Conservation (phyloP, 2,888 invertebrate species). For the Athalia cordata region DNA sequence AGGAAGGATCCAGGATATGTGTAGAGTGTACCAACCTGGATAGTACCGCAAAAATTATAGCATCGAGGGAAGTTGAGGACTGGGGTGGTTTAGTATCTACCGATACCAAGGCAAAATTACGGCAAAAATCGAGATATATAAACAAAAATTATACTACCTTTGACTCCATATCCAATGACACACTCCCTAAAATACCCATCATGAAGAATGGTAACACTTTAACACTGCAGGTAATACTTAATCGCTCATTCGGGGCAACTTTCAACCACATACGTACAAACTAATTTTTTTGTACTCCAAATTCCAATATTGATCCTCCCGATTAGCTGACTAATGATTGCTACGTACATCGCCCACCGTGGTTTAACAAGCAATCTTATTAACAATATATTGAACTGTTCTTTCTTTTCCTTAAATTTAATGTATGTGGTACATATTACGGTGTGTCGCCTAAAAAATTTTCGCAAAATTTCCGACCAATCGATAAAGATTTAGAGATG, state of each 20-base stretch:
- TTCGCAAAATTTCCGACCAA: too few relatives aligned
- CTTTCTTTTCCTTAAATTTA: constrained; percentile 3
- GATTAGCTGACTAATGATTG: constrained; percentile 1
- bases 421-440: not conserved
- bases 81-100: constrained; percentile 18
- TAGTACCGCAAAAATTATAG: constrained; percentile 28
- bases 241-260: not conserved
- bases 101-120: not conserved
- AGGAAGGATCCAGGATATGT: constrained; percentile 47
- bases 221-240: constrained; percentile 24
- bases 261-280: not conserved
- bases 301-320: not conserved
- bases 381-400: not conserved
- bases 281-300: not conserved
- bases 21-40: constrained; percentile 26
- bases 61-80: constrained; percentile 40
- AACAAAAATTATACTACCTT: not conserved
- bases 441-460: too few relatives aligned
- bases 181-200: constrained; percentile 10
- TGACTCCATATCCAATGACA: constrained; percentile 12
- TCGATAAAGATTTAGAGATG: too few relatives aligned
- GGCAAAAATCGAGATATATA: constrained; percentile 8
- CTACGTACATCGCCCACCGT: not conserved
- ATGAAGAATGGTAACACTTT: constrained; percentile 11
- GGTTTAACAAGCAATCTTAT: constrained; percentile 7